A percentile compares a stretch with the other conserved stretches of the same genome.
Evolutionary conservation across 2,888 invertebrate genomes (phyloP).

Genomic region (Ashinkailepas kermadecensis): DNA sequence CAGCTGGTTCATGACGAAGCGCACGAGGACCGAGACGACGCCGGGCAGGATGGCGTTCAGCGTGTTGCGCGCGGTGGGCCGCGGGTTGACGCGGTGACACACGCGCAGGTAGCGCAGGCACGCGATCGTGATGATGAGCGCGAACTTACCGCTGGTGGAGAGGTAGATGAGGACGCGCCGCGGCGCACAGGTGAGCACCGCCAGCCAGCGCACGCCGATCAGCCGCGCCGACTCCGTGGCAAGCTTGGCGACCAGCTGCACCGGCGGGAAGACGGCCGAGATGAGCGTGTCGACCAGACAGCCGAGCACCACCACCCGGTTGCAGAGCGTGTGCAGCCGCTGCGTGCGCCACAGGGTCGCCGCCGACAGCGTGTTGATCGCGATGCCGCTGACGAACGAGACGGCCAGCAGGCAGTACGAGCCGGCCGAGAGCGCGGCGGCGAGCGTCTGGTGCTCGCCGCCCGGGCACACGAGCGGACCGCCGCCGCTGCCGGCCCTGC

Average conservation of each 20-base stretch:
- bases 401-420: not conserved
- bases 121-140: conserved; percentile 4
- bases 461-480: not conserved
- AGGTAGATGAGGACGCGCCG: not conserved
- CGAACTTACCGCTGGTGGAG: not conserved
- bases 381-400: not conserved
- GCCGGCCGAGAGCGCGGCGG: not conserved
- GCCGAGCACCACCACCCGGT: not conserved
- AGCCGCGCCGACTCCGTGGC: not conserved
- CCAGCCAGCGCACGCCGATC: not conserved
- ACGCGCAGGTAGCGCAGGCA: not conserved
- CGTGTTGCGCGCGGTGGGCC: not conserved
- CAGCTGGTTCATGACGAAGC: not conserved
- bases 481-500: not conserved
- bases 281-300: not conserved
- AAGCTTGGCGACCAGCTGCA: not conserved
- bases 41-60: not conserved
- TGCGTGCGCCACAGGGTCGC: not conserved
- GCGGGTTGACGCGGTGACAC: not conserved
- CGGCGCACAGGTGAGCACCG: not conserved
- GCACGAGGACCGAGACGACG: not conserved
- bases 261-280: not conserved
- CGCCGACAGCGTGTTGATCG: not conserved
- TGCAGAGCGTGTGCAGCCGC: not conserved
- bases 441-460: not conserved